Percentiles rank a stretch among this genome's conserved stretches.
Evolutionary conservation across 37 sponge, comb jelly and placozoan genomes (phyloP).

Genomic region (Theonella swinhoei): DNA sequence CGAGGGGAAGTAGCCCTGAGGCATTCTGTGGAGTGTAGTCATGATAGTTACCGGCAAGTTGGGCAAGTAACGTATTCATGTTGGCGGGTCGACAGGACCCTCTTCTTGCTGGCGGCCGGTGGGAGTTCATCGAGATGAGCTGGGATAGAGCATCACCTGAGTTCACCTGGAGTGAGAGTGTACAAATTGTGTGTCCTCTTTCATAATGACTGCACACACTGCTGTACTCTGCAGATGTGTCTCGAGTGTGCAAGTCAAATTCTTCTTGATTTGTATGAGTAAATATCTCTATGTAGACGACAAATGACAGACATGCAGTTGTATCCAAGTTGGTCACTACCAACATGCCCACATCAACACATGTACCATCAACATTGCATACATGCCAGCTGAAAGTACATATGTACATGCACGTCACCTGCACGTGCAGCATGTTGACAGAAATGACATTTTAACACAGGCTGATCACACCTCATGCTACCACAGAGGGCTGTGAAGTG

Average conservation of each 20-base stretch:
- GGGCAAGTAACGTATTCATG: slow-evolving; percentile 22
- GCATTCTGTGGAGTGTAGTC: background rate
- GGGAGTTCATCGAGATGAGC: slow-evolving; percentile 22
- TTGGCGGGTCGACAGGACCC: background rate
- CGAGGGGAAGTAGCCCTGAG: background rate
- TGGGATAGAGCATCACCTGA: slow-evolving; percentile 37
- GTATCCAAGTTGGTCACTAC: too few relatives aligned
- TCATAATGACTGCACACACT: background rate
- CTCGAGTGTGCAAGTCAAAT: background rate
- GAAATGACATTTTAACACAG: too few relatives aligned
- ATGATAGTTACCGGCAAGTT: background rate
- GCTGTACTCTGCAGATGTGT: background rate
- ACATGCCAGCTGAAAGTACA: too few relatives aligned
- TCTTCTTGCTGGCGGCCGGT: background rate
- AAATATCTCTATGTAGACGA: too few relatives aligned
- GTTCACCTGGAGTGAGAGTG: background rate
- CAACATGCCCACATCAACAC: too few relatives aligned
- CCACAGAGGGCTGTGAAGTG: too few relatives aligned
- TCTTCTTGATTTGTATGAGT: background rate
- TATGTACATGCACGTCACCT: too few relatives aligned
- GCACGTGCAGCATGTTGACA: too few relatives aligned
- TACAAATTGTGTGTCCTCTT: too few relatives aligned
- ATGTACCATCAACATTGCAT: too few relatives aligned
- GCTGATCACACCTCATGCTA: too few relatives aligned
- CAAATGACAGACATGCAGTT: too few relatives aligned